Evolutionary conservation across 1,140 invertebrate species (phyloP), one percentile per base, ranked within the genome.

Genomic region (Phthorimaea operculella): DNA sequence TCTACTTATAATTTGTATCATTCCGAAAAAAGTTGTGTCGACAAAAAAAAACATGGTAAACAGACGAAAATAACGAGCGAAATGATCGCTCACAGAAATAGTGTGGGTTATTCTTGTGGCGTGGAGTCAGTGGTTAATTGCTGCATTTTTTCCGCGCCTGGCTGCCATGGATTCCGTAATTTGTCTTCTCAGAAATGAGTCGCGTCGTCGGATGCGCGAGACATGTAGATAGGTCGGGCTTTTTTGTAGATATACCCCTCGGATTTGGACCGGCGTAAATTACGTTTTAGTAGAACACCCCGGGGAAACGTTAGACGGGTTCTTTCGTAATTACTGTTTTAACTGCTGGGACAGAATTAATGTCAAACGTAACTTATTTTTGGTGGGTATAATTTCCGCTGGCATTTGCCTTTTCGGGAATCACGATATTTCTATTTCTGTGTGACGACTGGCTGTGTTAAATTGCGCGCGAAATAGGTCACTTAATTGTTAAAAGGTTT

Each of bases 171-270:
- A 75, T 78, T 79, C 72, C 59, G 77, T 82, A 80, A 84, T 84
- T 84, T 84, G 81, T 84, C 80, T 84, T 84, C 79, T 65, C 66
- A 80, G 79, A 84, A 84, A 84, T 84, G 81, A 79, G 81, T 70
- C 79, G 79, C 79, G 79, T 84, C 80, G 77, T 80, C 80, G 74
- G 72, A 76, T 76, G 74, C 74, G 70, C 64, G 72, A 66, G 79
- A 81, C 78, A 77, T 81, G 78, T 78, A 83, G 76, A 79, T 77
- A 69, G 67, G 66, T 55, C 64, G 62, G 60, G 63, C 39, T 80
- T 79, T 79, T 81, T 79, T 78, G 71, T 77, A 61, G 65, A 71
- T 71, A 71, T 71, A 70, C 69, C 74, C 78, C 72, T 74, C 75
- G 70, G 68, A 75, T 79, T 77, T 74, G 68, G 62, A 57, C 47